Evolutionary conservation across 2,888 invertebrate genomes (phyloP).

Genomic region (Hemithea aestivaria): DNA sequence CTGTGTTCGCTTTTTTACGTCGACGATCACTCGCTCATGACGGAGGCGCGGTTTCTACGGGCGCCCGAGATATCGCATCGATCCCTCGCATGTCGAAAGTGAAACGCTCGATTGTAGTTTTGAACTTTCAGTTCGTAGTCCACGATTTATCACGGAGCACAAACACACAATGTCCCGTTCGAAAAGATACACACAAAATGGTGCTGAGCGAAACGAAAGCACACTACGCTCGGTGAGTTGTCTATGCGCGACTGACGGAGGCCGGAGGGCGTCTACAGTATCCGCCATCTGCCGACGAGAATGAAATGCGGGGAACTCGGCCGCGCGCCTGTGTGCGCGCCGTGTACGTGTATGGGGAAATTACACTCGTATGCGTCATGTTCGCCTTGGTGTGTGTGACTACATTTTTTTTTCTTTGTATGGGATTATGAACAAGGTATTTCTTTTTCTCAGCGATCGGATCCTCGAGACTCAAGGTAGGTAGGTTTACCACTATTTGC

Average conservation of each 20-base stretch:
- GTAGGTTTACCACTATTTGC: constrained; percentile 30
- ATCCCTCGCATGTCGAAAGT: constrained; percentile 73
- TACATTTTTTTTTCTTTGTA: constrained; percentile 65
- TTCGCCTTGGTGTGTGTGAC: constrained; percentile 53
- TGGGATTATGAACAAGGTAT: constrained; percentile 69
- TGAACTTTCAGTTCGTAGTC: constrained; percentile 54
- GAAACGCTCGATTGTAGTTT: constrained; percentile 51
- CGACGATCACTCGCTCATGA: constrained; percentile 78
- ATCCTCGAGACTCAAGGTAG: constrained; percentile 40
- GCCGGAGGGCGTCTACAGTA: constrained; percentile 73
- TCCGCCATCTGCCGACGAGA: constrained; percentile 79
- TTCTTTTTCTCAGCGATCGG: constrained; percentile 50
- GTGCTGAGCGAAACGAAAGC: constrained; percentile 64
- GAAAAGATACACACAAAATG: constrained; percentile 76
- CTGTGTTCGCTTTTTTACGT: constrained; percentile 77
- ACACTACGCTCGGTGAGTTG: constrained; percentile 69
- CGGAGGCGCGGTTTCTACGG: constrained; percentile 77
- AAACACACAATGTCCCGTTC: constrained; percentile 77
- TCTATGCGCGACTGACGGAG: constrained; percentile 77
- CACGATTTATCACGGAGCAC: constrained; percentile 72
- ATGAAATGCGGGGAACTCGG: constrained; percentile 73
- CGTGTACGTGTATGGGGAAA: constrained; percentile 46
- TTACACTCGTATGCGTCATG: constrained; percentile 52
- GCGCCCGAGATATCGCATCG: constrained; percentile 74
- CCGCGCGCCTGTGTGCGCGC: constrained; percentile 41